Conservation (phyloP, 2,113 vertebrate genomes). For the Onychorhynchus coronatus region DNA sequence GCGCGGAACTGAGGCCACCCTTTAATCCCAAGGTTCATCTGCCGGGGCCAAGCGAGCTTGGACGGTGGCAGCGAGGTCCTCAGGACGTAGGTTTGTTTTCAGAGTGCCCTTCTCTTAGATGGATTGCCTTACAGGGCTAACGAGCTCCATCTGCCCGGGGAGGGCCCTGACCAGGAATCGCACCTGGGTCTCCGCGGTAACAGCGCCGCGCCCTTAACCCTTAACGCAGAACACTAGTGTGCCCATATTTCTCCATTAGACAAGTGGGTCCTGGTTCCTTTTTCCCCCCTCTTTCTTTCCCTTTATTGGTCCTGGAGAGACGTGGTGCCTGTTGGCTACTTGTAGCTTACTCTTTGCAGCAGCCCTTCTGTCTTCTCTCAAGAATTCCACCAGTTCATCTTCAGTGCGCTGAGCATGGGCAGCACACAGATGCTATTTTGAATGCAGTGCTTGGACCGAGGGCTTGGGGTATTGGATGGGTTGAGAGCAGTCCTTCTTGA, state of each 20-base stretch:
- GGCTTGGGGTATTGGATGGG: neutral
- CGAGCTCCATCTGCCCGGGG: too few species aligned
- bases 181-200: too few species aligned
- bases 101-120: too few species aligned
- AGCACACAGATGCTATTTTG: neutral
- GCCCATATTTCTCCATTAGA: neutral
- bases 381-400: rapidly evolving
- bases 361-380: neutral
- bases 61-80: too few species aligned
- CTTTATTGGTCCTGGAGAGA: neutral
- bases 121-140: too few species aligned
- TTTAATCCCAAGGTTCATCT: too few species aligned
- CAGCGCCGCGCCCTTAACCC: too few species aligned
- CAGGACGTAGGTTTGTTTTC: too few species aligned
- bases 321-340: neutral
- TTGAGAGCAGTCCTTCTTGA: neutral
- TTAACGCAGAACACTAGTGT: neutral
- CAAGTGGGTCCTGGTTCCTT: neutral
- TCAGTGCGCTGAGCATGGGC: neutral
- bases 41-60: too few species aligned
- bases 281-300: neutral
- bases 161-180: too few species aligned
- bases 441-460: neutral
- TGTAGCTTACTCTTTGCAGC: neutral
- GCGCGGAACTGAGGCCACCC: too few species aligned